Base-by-base conservation (phyloP, 2,797 vertebrate species). In the Cossypha heuglini region DNA sequence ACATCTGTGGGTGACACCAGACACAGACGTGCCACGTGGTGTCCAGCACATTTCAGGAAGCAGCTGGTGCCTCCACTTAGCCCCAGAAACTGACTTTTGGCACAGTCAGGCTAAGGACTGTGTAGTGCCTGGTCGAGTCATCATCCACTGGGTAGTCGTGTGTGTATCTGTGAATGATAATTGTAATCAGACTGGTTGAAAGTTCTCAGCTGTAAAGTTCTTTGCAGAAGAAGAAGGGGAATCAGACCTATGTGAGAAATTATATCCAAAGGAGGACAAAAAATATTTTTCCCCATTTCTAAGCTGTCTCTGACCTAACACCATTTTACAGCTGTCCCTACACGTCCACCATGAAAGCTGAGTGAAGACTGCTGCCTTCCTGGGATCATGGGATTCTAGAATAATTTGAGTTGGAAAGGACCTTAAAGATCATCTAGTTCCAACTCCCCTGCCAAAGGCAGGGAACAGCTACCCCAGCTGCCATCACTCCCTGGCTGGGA, bases 291-390 rank as follows among this genome's bases (percentile, higher is more conserved):
- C 21, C 16, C 11, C 13, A 16, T 58, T 78, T 89, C 85, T 43
- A 52, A 81, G 8, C 35, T 82, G 42, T 6, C 28, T 77, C 25
- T 88, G 40, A 79, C 35, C 25, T 48, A 54, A 35, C 24, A 58
- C 5, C 1, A 5, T 68, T 46, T 80, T 76, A 20, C 1, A 6
- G 8, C 35, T 61, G 25, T 31, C 15, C 8, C 16, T 43, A 8
- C 0, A 0, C 17, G 10, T 46, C 35, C 5, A 5, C 38, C 43
- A 28, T 33, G 16, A 68, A 68, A 72, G n/a, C 29, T 64, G 52
- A 45, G 42, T 28, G 33, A 81, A 57, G 45, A 45, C 9, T 69
- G 11, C 22, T 54, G 59, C 66, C 26, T 59, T 59, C 22, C 51
- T 18, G 4, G 21, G 22, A 46, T 40, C 25, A 10, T 9, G 26